Conservation (phyloP, 2,888 invertebrate genomes). For the Leucozona laternaria region DNA sequence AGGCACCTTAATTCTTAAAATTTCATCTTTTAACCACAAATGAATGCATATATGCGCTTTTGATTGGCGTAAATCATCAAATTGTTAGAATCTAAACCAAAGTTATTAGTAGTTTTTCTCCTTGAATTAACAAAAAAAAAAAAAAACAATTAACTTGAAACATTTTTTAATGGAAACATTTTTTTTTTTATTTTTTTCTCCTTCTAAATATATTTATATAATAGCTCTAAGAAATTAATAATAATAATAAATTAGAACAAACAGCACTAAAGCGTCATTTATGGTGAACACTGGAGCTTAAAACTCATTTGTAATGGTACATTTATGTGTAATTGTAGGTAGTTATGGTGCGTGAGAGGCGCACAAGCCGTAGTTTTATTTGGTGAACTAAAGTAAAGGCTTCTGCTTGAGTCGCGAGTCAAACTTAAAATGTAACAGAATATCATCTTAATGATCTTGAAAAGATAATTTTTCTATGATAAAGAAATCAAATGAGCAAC, state of each 20-base stretch:
- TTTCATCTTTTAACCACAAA: too few species aligned
- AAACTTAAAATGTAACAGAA: not conserved
- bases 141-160: slow-evolving; percentile 14
- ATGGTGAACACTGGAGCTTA: slow-evolving; percentile 69
- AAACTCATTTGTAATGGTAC: slow-evolving; percentile 50
- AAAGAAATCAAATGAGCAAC: slow-evolving; percentile 6
- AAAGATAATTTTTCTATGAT: not conserved
- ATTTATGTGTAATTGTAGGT: slow-evolving; percentile 41
- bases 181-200: slow-evolving; percentile 37
- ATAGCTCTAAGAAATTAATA: slow-evolving; percentile 64
- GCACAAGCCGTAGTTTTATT: slow-evolving; percentile 51
- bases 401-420: slow-evolving; percentile 20
- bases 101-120: not conserved
- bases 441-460: not conserved
- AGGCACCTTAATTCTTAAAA: too few species aligned
- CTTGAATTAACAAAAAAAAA: not conserved
- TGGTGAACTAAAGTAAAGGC: slow-evolving; percentile 29
- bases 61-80: not conserved
- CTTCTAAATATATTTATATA: slow-evolving; percentile 54
- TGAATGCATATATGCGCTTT: too few species aligned
- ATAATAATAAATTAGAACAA: slow-evolving; percentile 58
- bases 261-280: slow-evolving; percentile 66
- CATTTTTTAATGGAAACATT: slow-evolving; percentile 39
- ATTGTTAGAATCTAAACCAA: not conserved
- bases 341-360: slow-evolving; percentile 48